Percentiles rank a stretch among this genome's conserved stretches.
Evolutionary conservation across 2,888 invertebrate genomes (phyloP).

Genomic region (Chaetoderma sp.): DNA sequence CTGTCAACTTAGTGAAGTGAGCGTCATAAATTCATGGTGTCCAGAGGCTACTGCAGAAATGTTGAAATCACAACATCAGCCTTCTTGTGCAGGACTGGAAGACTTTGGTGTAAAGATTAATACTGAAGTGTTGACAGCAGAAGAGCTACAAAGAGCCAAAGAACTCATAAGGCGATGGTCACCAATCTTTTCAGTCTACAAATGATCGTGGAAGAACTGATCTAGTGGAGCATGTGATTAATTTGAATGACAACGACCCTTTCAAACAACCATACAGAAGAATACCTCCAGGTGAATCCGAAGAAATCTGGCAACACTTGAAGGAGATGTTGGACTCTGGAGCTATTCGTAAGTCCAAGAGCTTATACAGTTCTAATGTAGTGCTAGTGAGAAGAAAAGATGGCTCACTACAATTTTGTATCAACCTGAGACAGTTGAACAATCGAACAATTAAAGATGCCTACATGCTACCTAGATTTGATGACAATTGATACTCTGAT

Average conservation of each 20-base stretch:
- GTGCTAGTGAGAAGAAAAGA: too few species aligned
- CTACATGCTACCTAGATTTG: too few species aligned
- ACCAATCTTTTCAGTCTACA: constrained; percentile 16
- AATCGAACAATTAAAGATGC: too few species aligned
- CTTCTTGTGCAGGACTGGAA: too few species aligned
- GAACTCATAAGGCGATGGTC: constrained; percentile 2
- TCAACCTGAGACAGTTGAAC: constrained; percentile 24
- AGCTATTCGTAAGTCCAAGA: too few species aligned
- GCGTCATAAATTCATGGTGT: too few species aligned
- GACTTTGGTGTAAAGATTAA: too few species aligned
- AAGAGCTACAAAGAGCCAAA: neutral
- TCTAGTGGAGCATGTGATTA: constrained; percentile 30
- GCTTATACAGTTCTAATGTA: constrained; percentile 13
- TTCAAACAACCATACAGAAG: constrained; percentile 20
- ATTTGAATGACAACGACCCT: constrained; percentile 20
- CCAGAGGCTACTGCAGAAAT: too few species aligned
- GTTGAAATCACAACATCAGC: too few species aligned
- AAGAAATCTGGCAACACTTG: too few species aligned
- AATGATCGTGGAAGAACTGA: constrained; percentile 24
- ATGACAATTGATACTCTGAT: constrained; percentile 2
- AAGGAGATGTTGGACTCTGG: constrained; percentile 25
- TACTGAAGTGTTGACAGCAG: too few species aligned
- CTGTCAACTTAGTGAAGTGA: too few species aligned
- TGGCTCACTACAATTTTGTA: constrained; percentile 30
- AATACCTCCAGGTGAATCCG: constrained; percentile 21